Evolutionary conservation across 2,888 invertebrate species (phyloP), one percentile per base, ranked within the genome.

Genomic region (Gibbula magus): DNA sequence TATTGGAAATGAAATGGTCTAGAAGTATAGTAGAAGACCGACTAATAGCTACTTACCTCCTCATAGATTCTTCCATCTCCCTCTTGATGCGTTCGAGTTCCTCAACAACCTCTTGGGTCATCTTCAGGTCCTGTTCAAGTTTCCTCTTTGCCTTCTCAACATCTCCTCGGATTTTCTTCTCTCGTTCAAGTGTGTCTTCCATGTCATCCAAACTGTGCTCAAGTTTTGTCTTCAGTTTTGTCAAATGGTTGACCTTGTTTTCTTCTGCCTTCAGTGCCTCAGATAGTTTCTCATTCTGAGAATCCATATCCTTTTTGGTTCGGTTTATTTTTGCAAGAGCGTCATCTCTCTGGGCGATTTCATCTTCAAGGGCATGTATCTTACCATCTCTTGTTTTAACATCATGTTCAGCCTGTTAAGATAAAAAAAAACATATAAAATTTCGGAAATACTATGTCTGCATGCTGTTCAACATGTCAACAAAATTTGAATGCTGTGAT

Each of bases 281-380:
- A 80, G 86, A 84, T 66, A 91, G 88, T 81, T 92, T 91, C 77
- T 92, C 88, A 80, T 81, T 77, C 39, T 81, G 79, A 93, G 99
- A 99, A 85, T 98, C 98, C 93, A 97, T 96, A 94, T 97, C 95
- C 94, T 99, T 99, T 96, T 99, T 99, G 94, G 99, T 99, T 94
- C 99, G 99, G 95, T 98, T 98, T 94, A 99, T 94, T 94, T 99
- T 99, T 95, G 98, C 98, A 95, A 99, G 98, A 94, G 98, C 96
- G 92, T 99, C 99, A 93, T 99, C 99, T 94, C 99, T 99, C 78
- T 86, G 98, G 93, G 98, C 98, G 94, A 99, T 98, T 94, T 99
- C 99, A 92, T 99, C 99, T 94, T 99, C 92, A 35, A 91, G 83
- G 53, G 87, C 88, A 77, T 85, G 87, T 94, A 98, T 98, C 94